Conservation (phyloP, 2,113 vertebrate genomes). For the Catharus fuscescens region DNA sequence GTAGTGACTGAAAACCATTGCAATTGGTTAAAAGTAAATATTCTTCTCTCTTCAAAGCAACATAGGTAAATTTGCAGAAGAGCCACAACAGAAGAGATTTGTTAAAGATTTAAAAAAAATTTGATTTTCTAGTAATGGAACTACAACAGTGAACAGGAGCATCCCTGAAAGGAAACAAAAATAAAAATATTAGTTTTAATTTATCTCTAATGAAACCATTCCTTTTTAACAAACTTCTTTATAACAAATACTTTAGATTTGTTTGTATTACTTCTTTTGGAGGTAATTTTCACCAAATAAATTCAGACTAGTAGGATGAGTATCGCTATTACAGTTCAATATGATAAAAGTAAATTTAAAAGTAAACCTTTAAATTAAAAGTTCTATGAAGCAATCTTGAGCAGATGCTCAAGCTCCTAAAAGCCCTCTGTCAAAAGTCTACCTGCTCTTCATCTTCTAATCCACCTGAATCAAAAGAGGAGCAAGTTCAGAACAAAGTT, state of each 20-base stretch:
- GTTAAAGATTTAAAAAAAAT: neutral
- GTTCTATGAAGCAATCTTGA: neutral
- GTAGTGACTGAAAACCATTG: neutral
- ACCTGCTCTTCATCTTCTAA: neutral
- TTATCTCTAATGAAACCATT: neutral
- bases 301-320: neutral
- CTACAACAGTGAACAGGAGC: neutral
- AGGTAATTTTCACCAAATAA: neutral
- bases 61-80: neutral
- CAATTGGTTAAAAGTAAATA: neutral
- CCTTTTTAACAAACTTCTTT: neutral
- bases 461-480: neutral
- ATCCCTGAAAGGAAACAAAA: neutral
- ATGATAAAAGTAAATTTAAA: neutral
- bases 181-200: neutral
- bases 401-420: accelerated
- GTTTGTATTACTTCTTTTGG: neutral
- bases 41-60: neutral
- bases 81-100: no score
- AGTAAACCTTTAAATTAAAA: neutral
- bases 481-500: neutral
- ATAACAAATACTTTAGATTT: neutral
- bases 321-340: neutral
- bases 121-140: neutral
- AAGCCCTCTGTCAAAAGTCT: neutral